Evolutionary conservation across 2,113 vertebrate genomes (phyloP).

Genomic region (Hydropotes inermis): DNA sequence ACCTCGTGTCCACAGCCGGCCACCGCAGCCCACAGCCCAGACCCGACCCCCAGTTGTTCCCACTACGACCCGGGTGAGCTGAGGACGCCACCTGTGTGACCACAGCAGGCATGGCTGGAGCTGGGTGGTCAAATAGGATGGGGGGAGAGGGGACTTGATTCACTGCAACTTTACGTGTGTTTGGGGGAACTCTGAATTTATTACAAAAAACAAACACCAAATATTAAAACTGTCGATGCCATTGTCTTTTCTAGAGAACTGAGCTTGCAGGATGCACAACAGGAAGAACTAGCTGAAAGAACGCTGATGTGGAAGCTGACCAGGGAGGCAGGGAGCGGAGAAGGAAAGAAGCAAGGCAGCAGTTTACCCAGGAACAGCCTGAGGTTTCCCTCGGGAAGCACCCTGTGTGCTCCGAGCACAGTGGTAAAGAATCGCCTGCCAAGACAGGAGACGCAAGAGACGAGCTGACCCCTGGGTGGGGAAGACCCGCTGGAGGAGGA

Average conservation of each 20-base stretch:
- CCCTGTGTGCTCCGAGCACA: not conserved
- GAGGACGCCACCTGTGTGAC: not conserved
- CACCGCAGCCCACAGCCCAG: not conserved
- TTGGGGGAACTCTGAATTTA: not conserved
- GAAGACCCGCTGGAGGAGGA: not conserved
- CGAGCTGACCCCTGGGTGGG: not conserved
- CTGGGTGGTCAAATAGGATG: not conserved
- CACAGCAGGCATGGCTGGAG: not conserved
- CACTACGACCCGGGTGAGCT: not conserved
- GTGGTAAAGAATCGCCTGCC: not conserved
- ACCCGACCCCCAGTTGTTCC: not conserved
- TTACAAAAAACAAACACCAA: not conserved
- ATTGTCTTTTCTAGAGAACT: not conserved
- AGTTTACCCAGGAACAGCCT: not conserved
- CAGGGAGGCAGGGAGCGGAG: fast-evolving
- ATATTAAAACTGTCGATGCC: not conserved
- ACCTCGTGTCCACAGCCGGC: not conserved
- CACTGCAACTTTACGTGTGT: not conserved
- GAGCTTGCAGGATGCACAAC: not conserved
- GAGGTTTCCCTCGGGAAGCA: not conserved
- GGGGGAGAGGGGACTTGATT: not conserved
- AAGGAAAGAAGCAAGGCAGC: not conserved
- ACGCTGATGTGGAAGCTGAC: not conserved
- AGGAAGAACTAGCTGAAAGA: not conserved
- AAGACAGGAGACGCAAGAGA: not conserved